phyloP scores from a whole-genome alignment of 2,888 invertebrate genomes.

The Disparrhopalites patrizii region DNA sequence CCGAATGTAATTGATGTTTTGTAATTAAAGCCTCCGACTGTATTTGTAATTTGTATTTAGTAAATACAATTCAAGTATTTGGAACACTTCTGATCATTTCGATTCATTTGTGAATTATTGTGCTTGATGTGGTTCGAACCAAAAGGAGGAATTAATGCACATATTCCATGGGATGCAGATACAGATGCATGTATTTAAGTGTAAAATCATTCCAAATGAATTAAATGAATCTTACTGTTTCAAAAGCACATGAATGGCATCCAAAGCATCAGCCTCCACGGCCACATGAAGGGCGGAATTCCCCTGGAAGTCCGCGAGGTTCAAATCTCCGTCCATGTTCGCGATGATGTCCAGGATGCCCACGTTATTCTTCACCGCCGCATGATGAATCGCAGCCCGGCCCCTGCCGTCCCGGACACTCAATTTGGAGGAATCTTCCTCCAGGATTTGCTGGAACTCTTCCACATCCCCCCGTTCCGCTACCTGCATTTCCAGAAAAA shows the following conservation, averaged over 20 bases:
- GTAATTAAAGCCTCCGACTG: too few species aligned
- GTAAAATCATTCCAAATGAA: not conserved
- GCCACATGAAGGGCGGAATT: conserved; percentile 79
- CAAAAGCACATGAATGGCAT: conserved; percentile 68
- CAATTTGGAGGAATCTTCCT: not conserved
- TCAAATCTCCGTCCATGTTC: not conserved
- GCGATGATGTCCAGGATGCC: conserved; percentile 8
- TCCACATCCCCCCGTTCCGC: conserved; percentile 7
- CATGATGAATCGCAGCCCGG: conserved; percentile 2
- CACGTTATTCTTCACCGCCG: conserved; percentile 10
- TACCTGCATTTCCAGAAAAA: not conserved
- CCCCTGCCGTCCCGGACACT: not conserved
- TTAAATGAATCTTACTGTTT: conserved; percentile 54
- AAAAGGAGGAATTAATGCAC: too few species aligned
- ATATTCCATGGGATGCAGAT: too few species aligned
- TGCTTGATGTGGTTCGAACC: too few species aligned
- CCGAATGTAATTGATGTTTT: too few species aligned
- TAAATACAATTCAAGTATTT: not conserved
- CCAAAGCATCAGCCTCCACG: conserved; percentile 66
- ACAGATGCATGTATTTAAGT: not conserved
- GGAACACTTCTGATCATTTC: not conserved
- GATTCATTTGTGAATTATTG: not conserved
- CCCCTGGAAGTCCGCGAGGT: conserved; percentile 54
- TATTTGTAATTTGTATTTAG: not conserved
- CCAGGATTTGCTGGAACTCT: conserved; percentile 1